Percentiles rank a stretch among this genome's conserved stretches.
These are phyloP conservation scores for Copidosoma aretas DNA, from an alignment of 2,888 invertebrate species.

Conservation along the genomic window DNA sequence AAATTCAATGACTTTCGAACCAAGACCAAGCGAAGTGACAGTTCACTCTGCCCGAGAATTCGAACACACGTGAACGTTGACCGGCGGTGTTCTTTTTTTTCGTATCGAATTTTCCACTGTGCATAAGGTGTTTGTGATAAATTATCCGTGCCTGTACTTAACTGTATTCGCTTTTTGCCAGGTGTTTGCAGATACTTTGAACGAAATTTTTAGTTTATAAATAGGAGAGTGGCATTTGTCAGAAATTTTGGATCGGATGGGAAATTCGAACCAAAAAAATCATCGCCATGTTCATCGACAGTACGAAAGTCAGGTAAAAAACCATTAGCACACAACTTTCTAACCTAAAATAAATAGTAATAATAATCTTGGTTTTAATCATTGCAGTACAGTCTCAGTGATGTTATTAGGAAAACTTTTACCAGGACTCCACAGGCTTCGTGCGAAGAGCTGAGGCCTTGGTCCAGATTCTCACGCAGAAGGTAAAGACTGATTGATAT, in stretches of 20 bases:
- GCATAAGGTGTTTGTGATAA: too few relatives aligned
- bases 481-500: conserved; percentile 62
- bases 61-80: too few relatives aligned
- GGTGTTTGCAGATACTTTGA: too few relatives aligned
- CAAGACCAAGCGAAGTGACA: too few relatives aligned
- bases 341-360: conserved; percentile 45
- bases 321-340: conserved; percentile 20
- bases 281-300: conserved; percentile 49
- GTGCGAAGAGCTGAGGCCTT: conserved; percentile 61
- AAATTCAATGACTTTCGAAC: too few relatives aligned
- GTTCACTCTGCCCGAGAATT: too few relatives aligned
- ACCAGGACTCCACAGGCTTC: conserved; percentile 45
- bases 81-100: too few relatives aligned
- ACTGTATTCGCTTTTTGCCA: too few relatives aligned
- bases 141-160: too few relatives aligned
- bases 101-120: too few relatives aligned
- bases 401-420: conserved; percentile 51
- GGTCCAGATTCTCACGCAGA: conserved; percentile 72
- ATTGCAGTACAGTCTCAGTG: conserved; percentile 54
- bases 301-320: conserved; percentile 56
- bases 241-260: conserved; percentile 50
- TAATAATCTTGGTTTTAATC: not conserved
- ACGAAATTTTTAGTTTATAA: too few relatives aligned
- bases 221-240: too few relatives aligned
- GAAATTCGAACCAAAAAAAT: conserved; percentile 54